Percentiles rank a stretch among this genome's conserved stretches.
Conservation (phyloP, 2,888 invertebrate species). For the Sylvicola cinctus region DNA sequence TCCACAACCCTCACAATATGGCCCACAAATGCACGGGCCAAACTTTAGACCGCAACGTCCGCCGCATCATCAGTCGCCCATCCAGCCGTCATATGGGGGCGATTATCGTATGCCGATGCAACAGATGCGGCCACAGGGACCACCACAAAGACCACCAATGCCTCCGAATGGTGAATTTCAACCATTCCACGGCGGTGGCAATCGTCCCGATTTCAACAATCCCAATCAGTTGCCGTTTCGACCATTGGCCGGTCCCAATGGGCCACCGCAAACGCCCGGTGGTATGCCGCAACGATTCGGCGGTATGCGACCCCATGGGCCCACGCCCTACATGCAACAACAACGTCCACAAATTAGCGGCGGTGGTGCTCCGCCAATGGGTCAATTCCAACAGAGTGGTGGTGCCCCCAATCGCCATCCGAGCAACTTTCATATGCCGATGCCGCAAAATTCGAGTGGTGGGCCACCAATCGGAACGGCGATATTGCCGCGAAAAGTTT, state of each 20-base stretch:
- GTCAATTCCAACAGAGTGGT: neutral
- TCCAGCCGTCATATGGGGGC: constrained; percentile 2
- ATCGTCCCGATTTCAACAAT: neutral
- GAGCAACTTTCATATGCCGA: neutral
- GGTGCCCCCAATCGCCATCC: constrained; percentile 11
- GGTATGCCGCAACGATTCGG: neutral
- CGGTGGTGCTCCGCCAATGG: neutral
- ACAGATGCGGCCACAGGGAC: neutral
- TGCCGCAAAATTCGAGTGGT: neutral
- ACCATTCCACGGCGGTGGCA: neutral
- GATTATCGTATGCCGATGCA: too few species aligned
- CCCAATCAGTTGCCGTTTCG: neutral
- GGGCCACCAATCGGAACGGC: neutral
- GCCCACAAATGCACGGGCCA: constrained; percentile 14
- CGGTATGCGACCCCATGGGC: too few species aligned
- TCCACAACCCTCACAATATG: neutral
- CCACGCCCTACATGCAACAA: neutral
- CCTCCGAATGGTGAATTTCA: neutral
- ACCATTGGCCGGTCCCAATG: neutral
- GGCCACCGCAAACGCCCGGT: neutral
- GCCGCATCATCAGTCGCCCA: constrained; percentile 13
- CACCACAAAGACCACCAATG: neutral
- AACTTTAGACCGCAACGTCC: constrained; percentile 32
- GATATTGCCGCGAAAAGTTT: constrained; percentile 15
- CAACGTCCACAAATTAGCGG: neutral